Conservation (phyloP, 2,888 invertebrate species). For the Coremacera marginata region DNA sequence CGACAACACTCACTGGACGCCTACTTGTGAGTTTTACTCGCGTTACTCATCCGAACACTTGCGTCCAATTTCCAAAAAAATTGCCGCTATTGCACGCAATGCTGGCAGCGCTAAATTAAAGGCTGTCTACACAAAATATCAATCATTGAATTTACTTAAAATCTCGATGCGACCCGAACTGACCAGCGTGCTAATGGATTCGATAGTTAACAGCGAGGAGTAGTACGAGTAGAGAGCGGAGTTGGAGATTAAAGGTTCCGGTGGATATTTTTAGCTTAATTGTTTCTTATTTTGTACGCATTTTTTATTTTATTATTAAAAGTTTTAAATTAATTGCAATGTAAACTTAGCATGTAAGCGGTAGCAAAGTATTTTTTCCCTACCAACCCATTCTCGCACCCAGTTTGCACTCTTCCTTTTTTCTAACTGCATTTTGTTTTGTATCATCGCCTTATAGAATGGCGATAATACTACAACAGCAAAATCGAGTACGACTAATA, state of each 20-base stretch:
- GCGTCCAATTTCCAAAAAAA: slow-evolving; percentile 75
- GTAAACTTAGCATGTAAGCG: slow-evolving; percentile 22
- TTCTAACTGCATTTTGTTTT: slow-evolving; percentile 8
- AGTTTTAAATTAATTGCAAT: slow-evolving; percentile 20
- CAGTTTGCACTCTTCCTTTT: not conserved
- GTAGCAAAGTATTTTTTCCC: not conserved
- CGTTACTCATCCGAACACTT: slow-evolving; percentile 79
- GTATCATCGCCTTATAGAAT: not conserved
- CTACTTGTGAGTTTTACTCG: slow-evolving; percentile 82
- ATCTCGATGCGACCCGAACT: slow-evolving; percentile 77
- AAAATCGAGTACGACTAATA: not conserved
- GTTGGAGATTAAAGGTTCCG: not conserved
- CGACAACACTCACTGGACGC: slow-evolving; percentile 76
- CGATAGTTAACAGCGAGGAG: slow-evolving; percentile 53
- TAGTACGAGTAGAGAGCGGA: slow-evolving; percentile 3
- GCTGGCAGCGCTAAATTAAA: slow-evolving; percentile 80
- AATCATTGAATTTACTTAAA: slow-evolving; percentile 73
- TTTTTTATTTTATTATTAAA: slow-evolving; percentile 33
- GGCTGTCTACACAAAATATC: slow-evolving; percentile 79
- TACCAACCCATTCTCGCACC: not conserved
- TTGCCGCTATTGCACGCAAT: slow-evolving; percentile 78
- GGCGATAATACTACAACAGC: slow-evolving; percentile 34
- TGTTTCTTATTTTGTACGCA: slow-evolving; percentile 38
- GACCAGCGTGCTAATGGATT: slow-evolving; percentile 60
- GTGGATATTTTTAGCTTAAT: slow-evolving; percentile 39